These are phyloP conservation scores for Protobothrops flavoviridis DNA, from an alignment of 2,113 vertebrate genomes.

Conservation along the genomic window DNA sequence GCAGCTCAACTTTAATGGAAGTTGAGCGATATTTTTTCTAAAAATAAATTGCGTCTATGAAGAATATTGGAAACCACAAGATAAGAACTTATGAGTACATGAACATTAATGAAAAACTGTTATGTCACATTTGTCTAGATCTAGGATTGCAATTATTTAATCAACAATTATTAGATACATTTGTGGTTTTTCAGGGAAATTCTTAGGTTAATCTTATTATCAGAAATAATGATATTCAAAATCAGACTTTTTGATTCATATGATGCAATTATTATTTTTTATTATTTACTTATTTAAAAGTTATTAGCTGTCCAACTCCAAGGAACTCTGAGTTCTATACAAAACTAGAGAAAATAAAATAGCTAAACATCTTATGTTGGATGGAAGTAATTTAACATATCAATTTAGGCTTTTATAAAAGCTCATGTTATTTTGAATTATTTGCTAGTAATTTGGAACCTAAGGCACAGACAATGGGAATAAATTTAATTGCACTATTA, in stretches of 20 bases:
- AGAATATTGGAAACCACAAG: not conserved
- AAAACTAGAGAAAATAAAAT: not conserved
- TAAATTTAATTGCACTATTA: not conserved
- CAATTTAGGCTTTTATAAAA: not conserved
- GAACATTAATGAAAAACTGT: not conserved
- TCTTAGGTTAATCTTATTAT: not conserved
- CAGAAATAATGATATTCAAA: not conserved
- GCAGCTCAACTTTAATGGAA: not conserved
- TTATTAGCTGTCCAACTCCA: not conserved
- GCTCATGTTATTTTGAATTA: not conserved
- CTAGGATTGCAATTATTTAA: not conserved
- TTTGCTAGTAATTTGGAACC: not conserved
- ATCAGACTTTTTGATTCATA: not conserved
- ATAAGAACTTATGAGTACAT: not conserved
- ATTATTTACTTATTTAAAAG: not conserved
- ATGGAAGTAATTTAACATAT: not conserved
- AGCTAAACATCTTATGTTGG: not conserved
- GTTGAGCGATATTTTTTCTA: not conserved
- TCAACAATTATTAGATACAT: not conserved
- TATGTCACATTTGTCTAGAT: not conserved
- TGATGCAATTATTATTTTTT: not conserved
- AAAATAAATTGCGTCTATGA: not conserved
- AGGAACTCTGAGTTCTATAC: not conserved
- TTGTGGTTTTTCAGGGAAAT: not conserved
- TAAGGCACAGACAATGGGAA: not conserved